These are phyloP conservation scores for Lycocerus yunnanus DNA, from an alignment of 2,888 invertebrate genomes.

Conservation along the genomic window DNA sequence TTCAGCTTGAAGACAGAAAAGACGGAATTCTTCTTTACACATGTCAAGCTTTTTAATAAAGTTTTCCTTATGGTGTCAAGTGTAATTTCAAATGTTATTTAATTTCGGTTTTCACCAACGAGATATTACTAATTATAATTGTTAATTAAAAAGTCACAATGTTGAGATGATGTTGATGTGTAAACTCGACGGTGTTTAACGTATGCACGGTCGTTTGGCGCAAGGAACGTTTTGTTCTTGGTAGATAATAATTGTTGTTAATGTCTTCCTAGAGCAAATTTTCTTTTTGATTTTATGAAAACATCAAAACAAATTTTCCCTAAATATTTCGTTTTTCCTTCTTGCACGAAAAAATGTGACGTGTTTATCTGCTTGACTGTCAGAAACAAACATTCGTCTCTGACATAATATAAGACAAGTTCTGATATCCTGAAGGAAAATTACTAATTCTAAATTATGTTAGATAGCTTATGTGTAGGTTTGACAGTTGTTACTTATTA, in stretches of 20 bases:
- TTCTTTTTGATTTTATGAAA: background rate
- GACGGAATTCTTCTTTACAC: constrained; percentile 30
- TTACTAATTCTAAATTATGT: background rate
- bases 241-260: background rate
- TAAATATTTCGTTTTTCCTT: background rate
- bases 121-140: background rate
- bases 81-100: background rate
- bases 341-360: background rate
- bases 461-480: background rate
- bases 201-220: too few species aligned
- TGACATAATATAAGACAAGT: background rate
- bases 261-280: background rate
- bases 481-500: constrained; percentile 2
- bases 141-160: background rate
- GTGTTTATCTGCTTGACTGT: background rate
- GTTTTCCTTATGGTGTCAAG: constrained; percentile 18
- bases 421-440: background rate
- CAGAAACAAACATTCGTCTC: constrained; percentile 2
- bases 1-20: constrained; percentile 31
- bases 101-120: background rate
- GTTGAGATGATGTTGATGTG: background rate
- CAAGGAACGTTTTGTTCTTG: too few species aligned
- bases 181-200: background rate
- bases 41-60: constrained; percentile 23
- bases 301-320: background rate